Conservation (phyloP, 2,113 vertebrate species). For the Nycticebus coucang region DNA sequence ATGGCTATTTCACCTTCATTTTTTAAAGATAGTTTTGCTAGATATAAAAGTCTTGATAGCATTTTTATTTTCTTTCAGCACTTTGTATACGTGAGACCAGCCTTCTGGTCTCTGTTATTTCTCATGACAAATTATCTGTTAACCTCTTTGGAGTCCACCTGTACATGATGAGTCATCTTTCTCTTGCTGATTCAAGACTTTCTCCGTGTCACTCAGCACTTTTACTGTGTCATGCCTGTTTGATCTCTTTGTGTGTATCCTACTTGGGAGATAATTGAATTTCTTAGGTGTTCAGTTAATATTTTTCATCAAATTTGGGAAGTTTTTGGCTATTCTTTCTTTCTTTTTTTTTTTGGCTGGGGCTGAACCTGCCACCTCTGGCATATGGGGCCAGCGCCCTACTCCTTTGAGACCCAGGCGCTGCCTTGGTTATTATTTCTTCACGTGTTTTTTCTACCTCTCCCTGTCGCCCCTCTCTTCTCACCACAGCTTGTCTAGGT, state of each 20-base stretch:
- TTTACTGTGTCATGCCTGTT: not conserved
- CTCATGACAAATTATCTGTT: not conserved
- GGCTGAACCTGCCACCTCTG: too few species aligned
- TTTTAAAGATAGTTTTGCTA: not conserved
- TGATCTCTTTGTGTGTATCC: not conserved
- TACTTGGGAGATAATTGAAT: not conserved
- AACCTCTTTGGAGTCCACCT: not conserved
- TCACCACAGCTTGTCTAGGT: rapidly evolving
- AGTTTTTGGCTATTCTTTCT: not conserved
- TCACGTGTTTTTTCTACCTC: not conserved
- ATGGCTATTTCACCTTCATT: not conserved
- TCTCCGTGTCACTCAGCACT: not conserved
- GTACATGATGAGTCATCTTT: not conserved
- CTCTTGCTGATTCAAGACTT: not conserved
- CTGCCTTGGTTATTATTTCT: not conserved
- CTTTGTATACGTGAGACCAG: not conserved
- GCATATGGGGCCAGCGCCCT: too few species aligned
- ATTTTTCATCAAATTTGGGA: not conserved
- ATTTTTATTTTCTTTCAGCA: not conserved
- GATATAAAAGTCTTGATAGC: not conserved
- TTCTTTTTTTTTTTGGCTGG: too few species aligned
- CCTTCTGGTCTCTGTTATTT: not conserved
- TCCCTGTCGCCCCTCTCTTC: not conserved
- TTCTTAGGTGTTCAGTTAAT: not conserved
- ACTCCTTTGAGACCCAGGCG: too few species aligned